Percentiles rank a stretch among this genome's conserved stretches.
phyloP scores from a whole-genome alignment of 37 sponge, comb jelly and placozoan species.

The Halichondria panicea region DNA sequence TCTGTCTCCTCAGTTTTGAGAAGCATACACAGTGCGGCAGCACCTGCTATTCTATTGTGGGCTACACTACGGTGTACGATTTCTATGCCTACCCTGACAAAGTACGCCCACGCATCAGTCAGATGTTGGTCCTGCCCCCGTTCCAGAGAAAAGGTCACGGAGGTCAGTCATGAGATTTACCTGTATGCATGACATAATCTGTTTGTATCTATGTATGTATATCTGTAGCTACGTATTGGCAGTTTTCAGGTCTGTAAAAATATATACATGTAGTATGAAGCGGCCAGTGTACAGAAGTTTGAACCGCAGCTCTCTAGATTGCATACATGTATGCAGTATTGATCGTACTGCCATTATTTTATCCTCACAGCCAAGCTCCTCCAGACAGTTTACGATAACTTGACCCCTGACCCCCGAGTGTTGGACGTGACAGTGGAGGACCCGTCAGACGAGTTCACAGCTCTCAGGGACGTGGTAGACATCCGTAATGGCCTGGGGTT shows the following conservation, averaged over 20 bases:
- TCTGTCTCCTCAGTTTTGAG: constrained; percentile 21
- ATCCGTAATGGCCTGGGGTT: constrained; percentile 71
- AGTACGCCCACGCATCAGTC: constrained; percentile 85
- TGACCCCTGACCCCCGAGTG: constrained; percentile 29
- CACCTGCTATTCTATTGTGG: constrained; percentile 67
- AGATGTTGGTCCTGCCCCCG: constrained; percentile 88
- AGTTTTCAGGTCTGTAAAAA: no score
- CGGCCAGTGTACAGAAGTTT: constrained; percentile 21
- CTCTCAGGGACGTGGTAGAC: constrained; percentile 89
- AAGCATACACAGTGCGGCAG: background rate
- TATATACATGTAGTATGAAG: constrained; percentile 21
- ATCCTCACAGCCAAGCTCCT: constrained; percentile 48
- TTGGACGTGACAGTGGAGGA: constrained; percentile 88
- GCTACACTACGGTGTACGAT: constrained; percentile 75
- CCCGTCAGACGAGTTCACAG: constrained; percentile 86
- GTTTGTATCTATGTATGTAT: background rate
- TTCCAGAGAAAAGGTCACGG: constrained; percentile 88
- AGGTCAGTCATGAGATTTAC: constrained; percentile 30
- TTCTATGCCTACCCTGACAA: constrained; percentile 95
- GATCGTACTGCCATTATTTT: background rate
- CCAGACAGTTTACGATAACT: constrained; percentile 74
- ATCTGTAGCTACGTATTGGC: no score
- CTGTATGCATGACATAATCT: background rate
- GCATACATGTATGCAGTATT: background rate
- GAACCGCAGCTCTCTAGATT: background rate